Evolutionary conservation across 2,888 invertebrate genomes (phyloP), one percentile per base, ranked within the genome.

Genomic region (Sisyra nigra): DNA sequence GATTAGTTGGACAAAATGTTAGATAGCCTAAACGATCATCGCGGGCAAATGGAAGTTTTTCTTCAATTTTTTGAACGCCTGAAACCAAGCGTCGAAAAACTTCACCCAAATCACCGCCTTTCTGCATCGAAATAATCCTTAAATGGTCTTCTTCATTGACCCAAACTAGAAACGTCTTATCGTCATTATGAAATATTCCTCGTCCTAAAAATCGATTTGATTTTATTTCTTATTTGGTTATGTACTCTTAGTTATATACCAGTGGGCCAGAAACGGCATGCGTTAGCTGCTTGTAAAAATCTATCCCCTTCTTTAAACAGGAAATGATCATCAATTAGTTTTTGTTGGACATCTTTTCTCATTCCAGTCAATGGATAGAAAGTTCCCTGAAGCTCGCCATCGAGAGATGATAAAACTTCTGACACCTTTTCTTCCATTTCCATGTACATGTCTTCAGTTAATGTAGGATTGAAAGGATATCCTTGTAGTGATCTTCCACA

Each of bases 111-210:
- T 93, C 83, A 54, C 91, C 92, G 48, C 91, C 94, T 74, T 79
- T 80, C 67, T 94, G 89, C 92, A 96, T 92, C 56, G 92, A 92
- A 68, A 96, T 96, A 57, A 96, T 83, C 52, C 94, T 80, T 57
- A 94, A 75, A 66, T 96, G 96, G 71, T 96, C 96, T 67, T 96
- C 94, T 66, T 96, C 94, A 61, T 93, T 93, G 67, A 86, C 80
- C 94, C 96, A 96, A 50, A 94, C 84, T 62, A 91, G 71, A 80
- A 96, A 96, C 51, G 89, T 91, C 72, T 93, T 93, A 67, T 76
- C 77, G 60, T 87, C 83, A 60, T 96, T 96, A 72, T 87, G 86
- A 76, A 77, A 96, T 68, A 96, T 94, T 56, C 96, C 96, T 62
- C 96, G 82, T 50, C 89, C 91, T 19, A 18, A n/a, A 33, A 19